phyloP scores from a whole-genome alignment of 2,888 invertebrate genomes.

The Eustalomyia histrio region DNA sequence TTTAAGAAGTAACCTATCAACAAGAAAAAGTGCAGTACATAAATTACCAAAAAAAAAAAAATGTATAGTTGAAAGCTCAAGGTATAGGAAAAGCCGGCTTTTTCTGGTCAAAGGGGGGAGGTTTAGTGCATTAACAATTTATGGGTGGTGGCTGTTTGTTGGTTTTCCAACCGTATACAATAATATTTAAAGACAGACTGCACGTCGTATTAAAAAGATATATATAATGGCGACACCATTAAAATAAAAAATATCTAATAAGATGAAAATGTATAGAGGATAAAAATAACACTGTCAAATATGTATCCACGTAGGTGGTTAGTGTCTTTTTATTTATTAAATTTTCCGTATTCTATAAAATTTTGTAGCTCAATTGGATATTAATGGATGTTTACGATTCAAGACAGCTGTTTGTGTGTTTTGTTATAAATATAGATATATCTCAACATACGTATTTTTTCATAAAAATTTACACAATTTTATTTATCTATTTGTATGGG shows the following conservation, averaged over 20 bases:
- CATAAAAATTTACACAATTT: neutral
- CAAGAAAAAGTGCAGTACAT: constrained; percentile 44
- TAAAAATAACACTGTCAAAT: constrained; percentile 3
- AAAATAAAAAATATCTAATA: constrained; percentile 2
- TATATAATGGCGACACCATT: neutral
- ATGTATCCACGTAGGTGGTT: constrained; percentile 13
- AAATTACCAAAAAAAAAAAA: constrained; percentile 20
- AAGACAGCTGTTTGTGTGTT: constrained; percentile 48
- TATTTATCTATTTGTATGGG: neutral
- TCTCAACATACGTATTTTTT: neutral
- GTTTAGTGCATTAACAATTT: constrained; percentile 45
- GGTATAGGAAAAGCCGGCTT: constrained; percentile 57
- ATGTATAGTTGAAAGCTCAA: constrained; percentile 16
- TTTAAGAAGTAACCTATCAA: constrained; percentile 23
- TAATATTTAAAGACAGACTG: neutral
- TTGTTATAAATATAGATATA: neutral
- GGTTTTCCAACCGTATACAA: neutral
- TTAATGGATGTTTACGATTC: constrained; percentile 39
- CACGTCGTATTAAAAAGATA: neutral
- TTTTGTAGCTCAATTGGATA: constrained; percentile 5
- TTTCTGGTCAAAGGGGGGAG: constrained; percentile 43
- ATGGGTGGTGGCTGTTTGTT: constrained; percentile 62
- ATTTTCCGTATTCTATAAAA: constrained; percentile 8
- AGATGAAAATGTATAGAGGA: constrained; percentile 9
- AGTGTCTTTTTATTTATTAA: constrained; percentile 8